Percentiles rank a stretch among this genome's conserved stretches.
These are phyloP conservation scores for Bombus consobrinus DNA, from an alignment of 1,140 invertebrate genomes.

Conservation along the genomic window DNA sequence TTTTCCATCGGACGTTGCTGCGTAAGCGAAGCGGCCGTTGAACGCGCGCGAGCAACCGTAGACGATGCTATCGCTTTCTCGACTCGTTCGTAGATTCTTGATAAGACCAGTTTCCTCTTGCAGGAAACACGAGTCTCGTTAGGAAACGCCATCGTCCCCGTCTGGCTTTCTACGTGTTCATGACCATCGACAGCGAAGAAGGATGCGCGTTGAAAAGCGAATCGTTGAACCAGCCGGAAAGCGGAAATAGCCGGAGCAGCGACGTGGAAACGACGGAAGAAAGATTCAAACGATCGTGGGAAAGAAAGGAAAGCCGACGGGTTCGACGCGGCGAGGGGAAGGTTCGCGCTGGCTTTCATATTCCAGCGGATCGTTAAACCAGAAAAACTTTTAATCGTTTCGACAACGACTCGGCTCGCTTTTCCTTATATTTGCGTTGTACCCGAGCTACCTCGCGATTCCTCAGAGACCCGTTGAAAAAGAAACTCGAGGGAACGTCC, in stretches of 20 bases:
- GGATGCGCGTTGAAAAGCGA: conserved; percentile 4
- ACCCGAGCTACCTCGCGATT: conserved; percentile 31
- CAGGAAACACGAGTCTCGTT: conserved; percentile 38
- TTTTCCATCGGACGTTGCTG: background rate
- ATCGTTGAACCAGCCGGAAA: conserved; percentile 8
- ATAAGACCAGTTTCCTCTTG: conserved; percentile 68
- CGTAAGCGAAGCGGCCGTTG: background rate
- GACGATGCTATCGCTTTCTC: conserved; percentile 23
- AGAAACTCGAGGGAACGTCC: background rate
- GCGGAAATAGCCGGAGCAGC: conserved; percentile 44
- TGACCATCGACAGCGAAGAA: conserved; percentile 42
- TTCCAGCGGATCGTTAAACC: conserved; percentile 60
- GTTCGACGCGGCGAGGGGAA: background rate
- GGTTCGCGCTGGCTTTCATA: conserved; percentile 33
- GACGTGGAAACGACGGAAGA: conserved; percentile 38
- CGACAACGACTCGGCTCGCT: conserved; percentile 30
- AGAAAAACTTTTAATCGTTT: conserved; percentile 64
- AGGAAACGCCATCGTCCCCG: background rate
- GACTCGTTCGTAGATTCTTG: conserved; percentile 37
- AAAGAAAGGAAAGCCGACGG: background rate
- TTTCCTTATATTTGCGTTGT: conserved; percentile 53
- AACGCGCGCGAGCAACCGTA: background rate
- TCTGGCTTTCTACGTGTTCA: conserved; percentile 26
- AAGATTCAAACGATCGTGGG: background rate
- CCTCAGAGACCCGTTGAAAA: conserved; percentile 11